phyloP scores from a whole-genome alignment of 1,140 invertebrate species.

The Drosophila tani region DNA sequence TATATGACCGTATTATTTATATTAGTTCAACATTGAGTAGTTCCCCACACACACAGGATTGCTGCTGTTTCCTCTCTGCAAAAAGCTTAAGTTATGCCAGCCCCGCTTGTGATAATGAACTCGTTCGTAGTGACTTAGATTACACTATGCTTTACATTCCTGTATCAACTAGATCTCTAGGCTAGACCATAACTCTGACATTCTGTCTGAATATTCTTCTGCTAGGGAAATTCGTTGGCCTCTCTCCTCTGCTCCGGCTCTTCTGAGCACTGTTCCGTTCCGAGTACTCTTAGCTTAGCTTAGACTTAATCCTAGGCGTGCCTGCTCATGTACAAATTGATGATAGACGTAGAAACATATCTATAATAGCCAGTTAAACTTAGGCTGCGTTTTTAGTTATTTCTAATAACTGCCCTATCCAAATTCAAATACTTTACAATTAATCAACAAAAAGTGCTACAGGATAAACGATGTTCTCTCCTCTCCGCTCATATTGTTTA shows the following conservation, averaged over 20 bases:
- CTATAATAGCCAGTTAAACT: slow-evolving; percentile 61
- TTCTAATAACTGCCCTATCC: slow-evolving; percentile 72
- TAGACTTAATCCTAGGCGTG: slow-evolving; percentile 65
- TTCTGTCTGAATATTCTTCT: slow-evolving; percentile 40
- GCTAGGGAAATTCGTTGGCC: slow-evolving; percentile 74
- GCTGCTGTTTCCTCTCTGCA: slow-evolving; percentile 14
- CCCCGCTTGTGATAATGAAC: slow-evolving; percentile 38
- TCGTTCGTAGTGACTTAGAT: slow-evolving; percentile 37
- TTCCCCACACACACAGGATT: slow-evolving; percentile 19
- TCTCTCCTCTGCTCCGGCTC: slow-evolving; percentile 25
- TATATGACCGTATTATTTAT: slow-evolving; percentile 54
- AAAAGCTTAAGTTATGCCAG: slow-evolving; percentile 17
- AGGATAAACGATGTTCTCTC: slow-evolving; percentile 34
- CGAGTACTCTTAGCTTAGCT: slow-evolving; percentile 43
- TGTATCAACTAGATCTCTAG: slow-evolving; percentile 44
- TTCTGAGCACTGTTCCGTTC: slow-evolving; percentile 1
- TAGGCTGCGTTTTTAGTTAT: slow-evolving; percentile 74
- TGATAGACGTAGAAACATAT: slow-evolving; percentile 66
- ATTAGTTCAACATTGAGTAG: slow-evolving; percentile 51
- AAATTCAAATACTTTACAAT: slow-evolving; percentile 75
- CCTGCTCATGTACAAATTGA: slow-evolving; percentile 77
- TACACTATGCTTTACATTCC: slow-evolving; percentile 50
- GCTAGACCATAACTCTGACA: slow-evolving; percentile 18
- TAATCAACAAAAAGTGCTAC: slow-evolving; percentile 74
- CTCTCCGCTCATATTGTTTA: slow-evolving; percentile 19